A percentile compares a stretch with the other conserved stretches of the same genome.
Evolutionary conservation across 2,888 invertebrate species (phyloP).

Genomic region (Entomobrya proxima): DNA sequence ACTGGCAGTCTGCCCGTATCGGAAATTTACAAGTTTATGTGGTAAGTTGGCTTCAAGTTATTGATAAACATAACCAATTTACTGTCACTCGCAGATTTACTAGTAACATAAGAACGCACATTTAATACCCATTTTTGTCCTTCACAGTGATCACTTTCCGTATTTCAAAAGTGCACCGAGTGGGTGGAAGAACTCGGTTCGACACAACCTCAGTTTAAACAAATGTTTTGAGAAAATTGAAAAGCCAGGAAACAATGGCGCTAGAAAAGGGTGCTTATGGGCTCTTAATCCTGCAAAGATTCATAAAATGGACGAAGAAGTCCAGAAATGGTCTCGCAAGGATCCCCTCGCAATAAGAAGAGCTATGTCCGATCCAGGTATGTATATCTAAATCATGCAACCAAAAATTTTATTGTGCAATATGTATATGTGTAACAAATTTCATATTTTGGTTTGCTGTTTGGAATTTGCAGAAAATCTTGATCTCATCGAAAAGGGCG

Average conservation of each 20-base stretch:
- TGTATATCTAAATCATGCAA: slow-evolving; percentile 42
- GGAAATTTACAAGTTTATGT: slow-evolving; percentile 99
- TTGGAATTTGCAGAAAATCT: slow-evolving; percentile 82
- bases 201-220: slow-evolving; percentile 97
- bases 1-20: slow-evolving; percentile 97
- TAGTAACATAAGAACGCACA: background rate
- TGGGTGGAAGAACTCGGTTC: slow-evolving; percentile 99
- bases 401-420: background rate
- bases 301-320: slow-evolving; percentile 98
- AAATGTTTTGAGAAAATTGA: slow-evolving; percentile 99
- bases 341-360: slow-evolving; percentile 94
- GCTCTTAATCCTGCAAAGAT: slow-evolving; percentile 97
- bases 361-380: slow-evolving; percentile 95
- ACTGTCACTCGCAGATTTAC: background rate
- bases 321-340: slow-evolving; percentile 97
- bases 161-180: slow-evolving; percentile 98
- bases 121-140: slow-evolving; percentile 68
- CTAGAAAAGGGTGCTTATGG: slow-evolving; percentile 87
- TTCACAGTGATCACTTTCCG: slow-evolving; percentile 94
- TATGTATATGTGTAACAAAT: background rate
- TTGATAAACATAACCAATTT: background rate
- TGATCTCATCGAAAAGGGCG: slow-evolving; percentile 89
- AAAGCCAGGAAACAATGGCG: slow-evolving; percentile 89
- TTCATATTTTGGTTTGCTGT: background rate
- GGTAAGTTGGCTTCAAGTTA: slow-evolving; percentile 82